Conservation (phyloP, 2,888 invertebrate species). For the Prosopocoilus inquinatus region DNA sequence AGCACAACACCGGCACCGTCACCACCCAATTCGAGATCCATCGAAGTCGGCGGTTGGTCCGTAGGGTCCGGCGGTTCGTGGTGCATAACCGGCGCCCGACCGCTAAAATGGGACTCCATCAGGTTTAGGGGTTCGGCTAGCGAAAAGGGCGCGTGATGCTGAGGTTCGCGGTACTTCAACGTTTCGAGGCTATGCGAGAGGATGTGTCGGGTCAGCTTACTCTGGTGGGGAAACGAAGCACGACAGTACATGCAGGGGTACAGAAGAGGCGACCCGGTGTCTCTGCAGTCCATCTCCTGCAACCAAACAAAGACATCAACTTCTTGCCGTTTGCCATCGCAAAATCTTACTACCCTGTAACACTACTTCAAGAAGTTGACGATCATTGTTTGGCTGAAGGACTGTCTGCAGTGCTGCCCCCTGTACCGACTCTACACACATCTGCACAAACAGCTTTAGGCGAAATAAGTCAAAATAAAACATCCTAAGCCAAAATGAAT, state of each 20-base stretch:
- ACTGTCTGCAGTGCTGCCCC: conserved; percentile 37
- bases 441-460: conserved; percentile 36
- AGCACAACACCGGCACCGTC: conserved; percentile 64
- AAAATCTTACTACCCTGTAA: conserved; percentile 33
- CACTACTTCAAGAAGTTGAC: conserved; percentile 75
- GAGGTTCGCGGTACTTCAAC: conserved; percentile 80
- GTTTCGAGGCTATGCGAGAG: conserved; percentile 86
- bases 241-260: conserved; percentile 90
- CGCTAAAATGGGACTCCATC: conserved; percentile 49
- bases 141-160: conserved; percentile 54
- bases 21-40: conserved; percentile 63
- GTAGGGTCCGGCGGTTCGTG: conserved; percentile 53
- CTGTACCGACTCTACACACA: conserved; percentile 22
- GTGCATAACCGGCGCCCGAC: conserved; percentile 40
- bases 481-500: conserved; percentile 89
- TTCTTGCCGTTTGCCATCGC: conserved; percentile 66
- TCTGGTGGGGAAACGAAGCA: conserved; percentile 84
- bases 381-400: conserved; percentile 73
- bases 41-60: conserved; percentile 52
- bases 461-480: conserved; percentile 55
- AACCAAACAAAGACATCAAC: conserved; percentile 91
- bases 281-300: conserved; percentile 81
- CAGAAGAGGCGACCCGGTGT: conserved; percentile 56
- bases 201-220: conserved; percentile 87
- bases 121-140: conserved; percentile 44